A percentile compares a stretch with the other conserved stretches of the same genome.
These are phyloP conservation scores for Acronicta alni DNA, from an alignment of 2,888 invertebrate genomes.

Conservation along the genomic window DNA sequence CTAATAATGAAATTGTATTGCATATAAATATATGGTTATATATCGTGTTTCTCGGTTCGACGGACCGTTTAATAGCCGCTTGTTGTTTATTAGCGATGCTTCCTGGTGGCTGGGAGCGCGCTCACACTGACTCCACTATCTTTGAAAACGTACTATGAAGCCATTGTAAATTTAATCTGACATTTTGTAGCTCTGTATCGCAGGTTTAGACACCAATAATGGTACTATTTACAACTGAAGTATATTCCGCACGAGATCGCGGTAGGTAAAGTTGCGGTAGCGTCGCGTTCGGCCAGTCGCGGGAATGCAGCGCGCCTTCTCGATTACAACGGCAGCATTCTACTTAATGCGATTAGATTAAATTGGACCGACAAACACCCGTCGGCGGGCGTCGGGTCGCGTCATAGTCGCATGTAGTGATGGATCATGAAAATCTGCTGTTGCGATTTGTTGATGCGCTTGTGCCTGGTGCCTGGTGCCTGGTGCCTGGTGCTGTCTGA, in stretches of 20 bases:
- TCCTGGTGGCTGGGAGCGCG: slow-evolving; percentile 65
- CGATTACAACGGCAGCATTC: slow-evolving; percentile 1
- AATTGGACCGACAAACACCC: slow-evolving; percentile 3
- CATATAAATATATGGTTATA: slow-evolving; percentile 84
- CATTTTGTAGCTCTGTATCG: slow-evolving; percentile 12
- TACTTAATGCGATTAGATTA: slow-evolving; percentile 7
- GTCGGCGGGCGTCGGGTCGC: neutral
- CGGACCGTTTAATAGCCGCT: slow-evolving; percentile 81
- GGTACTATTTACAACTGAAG: too few relatives aligned
- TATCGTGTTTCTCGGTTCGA: slow-evolving; percentile 81
- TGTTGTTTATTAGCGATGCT: slow-evolving; percentile 79
- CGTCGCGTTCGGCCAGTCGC: neutral
- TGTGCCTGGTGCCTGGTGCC: too few relatives aligned
- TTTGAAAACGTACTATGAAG: slow-evolving; percentile 24
- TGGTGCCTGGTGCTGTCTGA: neutral
- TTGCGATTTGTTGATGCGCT: neutral
- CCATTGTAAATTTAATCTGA: slow-evolving; percentile 19
- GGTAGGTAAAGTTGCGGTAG: neutral
- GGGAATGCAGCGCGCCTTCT: neutral
- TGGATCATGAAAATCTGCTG: slow-evolving; percentile 2
- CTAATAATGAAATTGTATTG: slow-evolving; percentile 88
- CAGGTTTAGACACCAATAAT: slow-evolving; percentile 1
- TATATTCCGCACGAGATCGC: neutral
- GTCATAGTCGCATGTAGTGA: neutral
- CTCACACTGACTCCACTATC: slow-evolving; percentile 28